Percentiles rank a stretch among this genome's conserved stretches.
Conservation (phyloP, 2,888 invertebrate genomes). For the Nycteola revayana region DNA sequence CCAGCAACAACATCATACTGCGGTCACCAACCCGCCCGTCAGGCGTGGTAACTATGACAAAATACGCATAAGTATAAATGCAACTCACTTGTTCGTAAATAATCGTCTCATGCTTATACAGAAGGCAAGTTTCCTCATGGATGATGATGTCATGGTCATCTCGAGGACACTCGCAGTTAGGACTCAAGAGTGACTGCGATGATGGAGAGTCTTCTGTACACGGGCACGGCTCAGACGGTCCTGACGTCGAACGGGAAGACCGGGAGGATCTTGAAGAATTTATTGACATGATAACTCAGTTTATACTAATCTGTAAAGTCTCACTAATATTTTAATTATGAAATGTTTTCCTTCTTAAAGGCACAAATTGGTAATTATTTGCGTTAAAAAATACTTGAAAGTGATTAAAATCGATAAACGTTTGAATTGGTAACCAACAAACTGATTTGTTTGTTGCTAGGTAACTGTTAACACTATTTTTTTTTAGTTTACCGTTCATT, state of each 20-base stretch:
- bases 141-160: constrained; percentile 57
- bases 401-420: too few relatives aligned
- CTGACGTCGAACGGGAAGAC: constrained; percentile 16
- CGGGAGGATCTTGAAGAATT: too few relatives aligned
- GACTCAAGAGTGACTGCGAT: constrained; percentile 25
- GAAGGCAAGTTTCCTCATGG: constrained; percentile 54
- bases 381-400: too few relatives aligned
- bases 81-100: too few relatives aligned
- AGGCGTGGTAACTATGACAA: too few relatives aligned
- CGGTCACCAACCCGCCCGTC: too few relatives aligned
- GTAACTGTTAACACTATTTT: constrained; percentile 24
- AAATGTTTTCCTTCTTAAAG: too few relatives aligned
- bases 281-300: too few relatives aligned
- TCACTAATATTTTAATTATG: too few relatives aligned
- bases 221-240: constrained; percentile 34
- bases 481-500: constrained; percentile 3
- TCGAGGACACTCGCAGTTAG: constrained; percentile 53
- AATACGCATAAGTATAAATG: neutral
- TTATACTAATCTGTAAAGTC: too few relatives aligned
- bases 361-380: too few relatives aligned
- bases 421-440: constrained; percentile 16
- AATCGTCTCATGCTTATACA: constrained; percentile 58
- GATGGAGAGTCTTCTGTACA: constrained; percentile 44
- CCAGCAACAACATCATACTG: too few relatives aligned
- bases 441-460: constrained; percentile 35